phyloP scores from a whole-genome alignment of 1,140 invertebrate genomes.

The Pseudomyrmex pallidus region DNA sequence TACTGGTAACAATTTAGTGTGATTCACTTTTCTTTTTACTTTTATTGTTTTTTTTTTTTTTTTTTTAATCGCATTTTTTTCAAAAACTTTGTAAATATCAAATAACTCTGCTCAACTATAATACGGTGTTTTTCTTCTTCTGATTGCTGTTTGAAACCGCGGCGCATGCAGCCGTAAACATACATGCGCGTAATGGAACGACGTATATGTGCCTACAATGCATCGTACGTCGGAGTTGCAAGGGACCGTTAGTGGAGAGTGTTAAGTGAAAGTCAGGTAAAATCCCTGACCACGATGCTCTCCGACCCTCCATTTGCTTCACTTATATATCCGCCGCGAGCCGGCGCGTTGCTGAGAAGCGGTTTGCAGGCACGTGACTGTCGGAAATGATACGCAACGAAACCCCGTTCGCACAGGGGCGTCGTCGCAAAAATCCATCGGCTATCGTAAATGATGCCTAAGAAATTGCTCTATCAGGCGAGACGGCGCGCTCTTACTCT shows the following conservation, averaged over 20 bases:
- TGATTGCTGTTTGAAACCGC: conserved; percentile 45
- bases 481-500: conserved; percentile 23
- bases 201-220: conserved; percentile 55
- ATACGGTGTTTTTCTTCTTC: conserved; percentile 15
- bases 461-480: conserved; percentile 34
- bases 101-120: background rate
- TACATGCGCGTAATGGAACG: conserved; percentile 67
- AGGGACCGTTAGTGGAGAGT: conserved; percentile 67
- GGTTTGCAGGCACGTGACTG: conserved; percentile 53
- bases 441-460: conserved; percentile 6
- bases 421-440: background rate
- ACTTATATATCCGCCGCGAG: conserved; percentile 58
- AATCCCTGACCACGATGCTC: conserved; percentile 76
- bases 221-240: conserved; percentile 63
- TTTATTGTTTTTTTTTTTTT: background rate
- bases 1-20: no score
- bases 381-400: conserved; percentile 47
- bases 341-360: conserved; percentile 48
- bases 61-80: background rate
- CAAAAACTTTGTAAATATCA: background rate
- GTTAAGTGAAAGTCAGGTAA: conserved; percentile 75
- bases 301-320: conserved; percentile 73
- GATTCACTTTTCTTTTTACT: no score
- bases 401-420: background rate
- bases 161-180: conserved; percentile 47